Evolutionary conservation across 2,888 invertebrate species (phyloP).

Genomic region (Disparrhopalites patrizii): DNA sequence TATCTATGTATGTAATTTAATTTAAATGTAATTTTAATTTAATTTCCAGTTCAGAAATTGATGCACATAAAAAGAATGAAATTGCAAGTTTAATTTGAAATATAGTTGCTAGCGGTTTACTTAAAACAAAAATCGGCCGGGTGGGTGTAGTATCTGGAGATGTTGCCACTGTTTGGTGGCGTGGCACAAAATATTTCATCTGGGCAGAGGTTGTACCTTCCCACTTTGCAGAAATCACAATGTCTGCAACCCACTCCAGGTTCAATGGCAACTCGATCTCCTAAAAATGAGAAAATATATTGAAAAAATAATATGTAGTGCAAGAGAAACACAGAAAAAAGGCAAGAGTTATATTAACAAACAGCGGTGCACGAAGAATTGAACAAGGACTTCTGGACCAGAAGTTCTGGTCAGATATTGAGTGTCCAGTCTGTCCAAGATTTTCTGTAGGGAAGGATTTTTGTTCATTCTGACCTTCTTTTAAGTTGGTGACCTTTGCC

Average conservation of each 20-base stretch:
- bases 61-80: not conserved
- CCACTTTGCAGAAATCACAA: constrained; percentile 80
- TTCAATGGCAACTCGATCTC: constrained; percentile 83
- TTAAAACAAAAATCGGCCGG: constrained; percentile 85
- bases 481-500: constrained; percentile 55
- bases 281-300: no score
- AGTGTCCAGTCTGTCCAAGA: not conserved
- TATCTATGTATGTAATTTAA: not conserved
- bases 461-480: constrained; percentile 61
- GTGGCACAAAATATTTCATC: constrained; percentile 89
- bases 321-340: no score
- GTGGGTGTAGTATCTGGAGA: constrained; percentile 81
- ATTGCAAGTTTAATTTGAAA: constrained; percentile 1
- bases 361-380: no score
- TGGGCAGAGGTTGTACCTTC: constrained; percentile 84
- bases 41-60: not conserved
- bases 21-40: not conserved
- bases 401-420: not conserved
- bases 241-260: constrained; percentile 84
- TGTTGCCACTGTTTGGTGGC: constrained; percentile 85
- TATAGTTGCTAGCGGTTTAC: no score
- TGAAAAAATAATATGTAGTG: no score
- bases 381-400: not conserved
- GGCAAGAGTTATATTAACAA: not conserved
- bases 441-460: no score